Percentiles rank a stretch among this genome's conserved stretches.
Conservation (phyloP, 1,140 invertebrate species). For the Eulimnadia texana region DNA sequence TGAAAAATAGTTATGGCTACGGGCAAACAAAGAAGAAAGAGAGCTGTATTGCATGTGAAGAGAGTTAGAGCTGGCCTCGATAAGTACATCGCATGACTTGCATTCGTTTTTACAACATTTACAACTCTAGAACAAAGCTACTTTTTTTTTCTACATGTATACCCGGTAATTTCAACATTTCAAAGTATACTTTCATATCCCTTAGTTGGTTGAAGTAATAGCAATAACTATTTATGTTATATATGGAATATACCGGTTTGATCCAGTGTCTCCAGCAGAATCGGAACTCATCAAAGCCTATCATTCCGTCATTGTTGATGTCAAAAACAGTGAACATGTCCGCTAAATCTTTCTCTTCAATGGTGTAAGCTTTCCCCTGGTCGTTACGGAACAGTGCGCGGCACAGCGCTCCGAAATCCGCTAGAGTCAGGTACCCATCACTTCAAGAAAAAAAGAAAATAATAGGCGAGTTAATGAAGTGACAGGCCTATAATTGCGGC, state of each 20-base stretch:
- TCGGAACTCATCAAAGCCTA: conserved; percentile 66
- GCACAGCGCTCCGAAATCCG: conserved; percentile 65
- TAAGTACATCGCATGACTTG: background rate
- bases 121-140: background rate
- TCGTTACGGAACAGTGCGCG: conserved; percentile 73
- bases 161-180: too few species aligned
- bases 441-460: too few species aligned
- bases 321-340: conserved; percentile 69
- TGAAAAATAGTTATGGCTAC: background rate
- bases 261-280: conserved; percentile 35
- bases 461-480: too few species aligned
- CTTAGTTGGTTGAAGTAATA: too few species aligned
- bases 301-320: conserved; percentile 56
- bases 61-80: background rate
- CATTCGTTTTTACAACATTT: background rate
- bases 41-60: background rate
- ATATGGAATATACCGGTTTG: conserved; percentile 28
- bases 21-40: too few species aligned
- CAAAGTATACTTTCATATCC: too few species aligned
- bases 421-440: conserved; percentile 58
- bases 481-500: too few species aligned
- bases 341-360: conserved; percentile 50
- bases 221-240: too few species aligned
- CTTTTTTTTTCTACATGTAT: too few species aligned
- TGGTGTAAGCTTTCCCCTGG: conserved; percentile 64